A percentile compares a stretch with the other conserved stretches of the same genome.
These are phyloP conservation scores for Pandemis corylana DNA, from an alignment of 2,888 invertebrate species.

Conservation along the genomic window DNA sequence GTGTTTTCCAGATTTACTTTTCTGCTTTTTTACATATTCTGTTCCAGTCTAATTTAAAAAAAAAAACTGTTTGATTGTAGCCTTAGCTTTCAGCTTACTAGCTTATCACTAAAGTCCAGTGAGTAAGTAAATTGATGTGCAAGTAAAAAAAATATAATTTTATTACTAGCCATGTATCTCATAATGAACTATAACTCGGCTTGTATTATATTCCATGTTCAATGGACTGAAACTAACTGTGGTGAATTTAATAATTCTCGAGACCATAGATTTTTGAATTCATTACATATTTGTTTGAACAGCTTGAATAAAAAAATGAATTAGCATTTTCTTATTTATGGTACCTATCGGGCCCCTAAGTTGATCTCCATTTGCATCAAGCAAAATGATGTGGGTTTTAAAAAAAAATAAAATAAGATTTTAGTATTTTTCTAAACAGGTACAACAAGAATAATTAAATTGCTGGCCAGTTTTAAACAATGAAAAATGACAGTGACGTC, in stretches of 20 bases:
- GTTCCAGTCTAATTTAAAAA: too few relatives aligned
- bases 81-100: too few relatives aligned
- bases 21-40: too few relatives aligned
- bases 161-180: too few relatives aligned
- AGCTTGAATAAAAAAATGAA: background rate
- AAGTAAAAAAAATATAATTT: too few relatives aligned
- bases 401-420: background rate
- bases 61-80: too few relatives aligned
- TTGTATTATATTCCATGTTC: background rate
- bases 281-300: constrained; percentile 1
- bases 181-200: background rate
- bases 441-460: background rate
- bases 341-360: too few relatives aligned
- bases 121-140: too few relatives aligned
- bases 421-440: background rate
- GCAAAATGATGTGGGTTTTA: background rate
- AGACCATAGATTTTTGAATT: background rate
- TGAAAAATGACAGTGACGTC: constrained; percentile 2
- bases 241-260: background rate
- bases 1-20: too few relatives aligned
- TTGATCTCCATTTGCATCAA: too few relatives aligned
- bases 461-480: background rate
- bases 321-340: background rate
- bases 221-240: background rate
- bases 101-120: too few relatives aligned